Base-by-base conservation (phyloP, 1,140 invertebrate genomes). In the Heliconius melpomene region DNA sequence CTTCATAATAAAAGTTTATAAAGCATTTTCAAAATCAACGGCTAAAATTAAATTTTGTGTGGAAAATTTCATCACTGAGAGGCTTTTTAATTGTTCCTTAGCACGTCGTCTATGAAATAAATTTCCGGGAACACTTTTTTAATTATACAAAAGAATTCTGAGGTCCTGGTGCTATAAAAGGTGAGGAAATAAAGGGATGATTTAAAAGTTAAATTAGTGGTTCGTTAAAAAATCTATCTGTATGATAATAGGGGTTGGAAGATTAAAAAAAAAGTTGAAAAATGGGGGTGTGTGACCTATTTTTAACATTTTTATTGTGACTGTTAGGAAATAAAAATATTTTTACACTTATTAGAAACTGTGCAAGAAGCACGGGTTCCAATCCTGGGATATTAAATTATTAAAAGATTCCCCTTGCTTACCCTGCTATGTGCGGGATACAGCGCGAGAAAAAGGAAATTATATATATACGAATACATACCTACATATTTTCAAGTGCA, bases 41-140 rank as follows among this genome's bases (percentile, higher is more conserved):
- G 71, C 32, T 46, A 46, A 29, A 76, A 76, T 70, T 50, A 46
- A 70, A 76, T 76, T 76, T 76, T 70, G 66, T 46, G 70, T 40
- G 16, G 18, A 40, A 78, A 78, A 73, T 73, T 73, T 66, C 52
- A 78, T 74, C 72, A 46, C 32, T 36, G 32, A 72, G 72, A 79
- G 66, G 74, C 54, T 23, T 77, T 36, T 18, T 54, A 80, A 77
- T 74, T 76, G 70, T 75, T 75, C 79, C 29, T 75, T 75, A 77
- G 79, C 79, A 66, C 79, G 79, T 73, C 79, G 74, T 40, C 79
- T 77, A 80, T 77, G 54, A 80, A 80, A 80, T 77, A 73, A 80
- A 80, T 77, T 77, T 80, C 75, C 79, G 75, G 7, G 72, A 75
- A 79, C 75, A 77, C 36, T 80, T 77, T 79, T 73, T 77, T 80